phyloP scores from a whole-genome alignment of 2,797 vertebrate species.

The Phaenicophaeus curvirostris region DNA sequence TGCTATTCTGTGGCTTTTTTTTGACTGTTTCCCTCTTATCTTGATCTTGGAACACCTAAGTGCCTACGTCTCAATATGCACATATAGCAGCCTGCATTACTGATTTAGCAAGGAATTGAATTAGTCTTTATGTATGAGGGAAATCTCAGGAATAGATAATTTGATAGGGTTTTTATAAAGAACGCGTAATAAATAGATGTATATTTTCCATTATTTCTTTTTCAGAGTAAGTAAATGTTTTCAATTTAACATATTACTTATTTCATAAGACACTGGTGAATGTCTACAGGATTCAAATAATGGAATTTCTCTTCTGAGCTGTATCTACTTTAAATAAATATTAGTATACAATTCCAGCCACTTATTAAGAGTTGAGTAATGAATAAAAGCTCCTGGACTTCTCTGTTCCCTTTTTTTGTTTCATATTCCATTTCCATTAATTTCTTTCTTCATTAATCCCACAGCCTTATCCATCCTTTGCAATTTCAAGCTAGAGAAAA shows the following conservation, averaged over 20 bases:
- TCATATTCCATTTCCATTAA: conserved; percentile 71
- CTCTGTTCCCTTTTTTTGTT: conserved; percentile 40
- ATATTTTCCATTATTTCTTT: neutral
- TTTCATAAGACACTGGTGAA: neutral
- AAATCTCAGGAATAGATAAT: conserved; percentile 10
- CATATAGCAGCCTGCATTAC: neutral
- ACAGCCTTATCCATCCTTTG: conserved; percentile 70
- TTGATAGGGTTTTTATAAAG: conserved; percentile 23
- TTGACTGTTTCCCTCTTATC: conserved; percentile 32
- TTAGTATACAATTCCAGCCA: conserved; percentile 24
- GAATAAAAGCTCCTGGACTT: conserved; percentile 51
- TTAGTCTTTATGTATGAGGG: conserved; percentile 24
- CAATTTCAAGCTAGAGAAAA: conserved; percentile 79
- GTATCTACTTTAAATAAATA: conserved; percentile 34
- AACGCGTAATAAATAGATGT: neutral
- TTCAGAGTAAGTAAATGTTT: neutral
- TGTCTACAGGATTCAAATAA: conserved; percentile 2
- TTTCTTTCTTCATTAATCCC: conserved; percentile 73
- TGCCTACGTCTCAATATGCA: neutral
- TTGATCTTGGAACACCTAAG: conserved; percentile 29
- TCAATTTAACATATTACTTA: neutral
- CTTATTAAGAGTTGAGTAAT: conserved; percentile 32
- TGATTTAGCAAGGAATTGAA: conserved; percentile 13
- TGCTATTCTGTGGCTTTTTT: conserved; percentile 46
- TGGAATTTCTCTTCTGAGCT: neutral